Base-by-base conservation (phyloP, 2,797 vertebrate species). In the Pseudochaenichthys georgianus region DNA sequence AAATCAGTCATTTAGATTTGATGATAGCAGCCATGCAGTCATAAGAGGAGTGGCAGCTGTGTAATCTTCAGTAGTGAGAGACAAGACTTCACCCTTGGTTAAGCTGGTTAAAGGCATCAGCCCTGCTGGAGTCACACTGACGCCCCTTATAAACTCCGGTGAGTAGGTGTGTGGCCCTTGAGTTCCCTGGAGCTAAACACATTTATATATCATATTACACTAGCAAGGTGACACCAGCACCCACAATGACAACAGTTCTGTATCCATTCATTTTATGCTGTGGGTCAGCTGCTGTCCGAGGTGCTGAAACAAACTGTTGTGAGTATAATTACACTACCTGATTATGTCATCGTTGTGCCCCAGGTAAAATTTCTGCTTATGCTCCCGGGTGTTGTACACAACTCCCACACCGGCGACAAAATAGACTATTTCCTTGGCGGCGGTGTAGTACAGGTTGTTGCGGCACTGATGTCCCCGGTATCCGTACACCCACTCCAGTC, bases 381-480 rank as follows among this genome's bases (percentile, higher is more conserved):
- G 98, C 85, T 99, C 98, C 75, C 98, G 95, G 75, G 98, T 97
- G 94, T 99, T 99, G 89, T 99, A 99, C 87, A 99, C 98, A 89
- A 99, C 97, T 93, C 97, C 98, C 82, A 98, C 97, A 55, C 98
- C 98, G 75, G 98, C 98, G 77, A 99, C 98, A 76, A 99, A 99
- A 94, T 99, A 99, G 67, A 99, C 98, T 80, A 99, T 97, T 89
- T 99, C 98, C 94, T 97, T 97, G 89, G 97, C 97, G 79, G 98
- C 97, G 31, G 98, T 99, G 95, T 99, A 99, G 94, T 98, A 99
- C 90, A 99, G 97, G 96, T 99, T 99, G 97, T 99, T 99, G 95
- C 98, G 98, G 95, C 98, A 99, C 95, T 99, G 98, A 83, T 99
- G 98, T 83, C 98, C 98, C 89, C 98, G 96, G 95, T 99, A 99